Evolutionary conservation across 2,888 invertebrate species (phyloP).

Genomic region (Campopleginae sp.): DNA sequence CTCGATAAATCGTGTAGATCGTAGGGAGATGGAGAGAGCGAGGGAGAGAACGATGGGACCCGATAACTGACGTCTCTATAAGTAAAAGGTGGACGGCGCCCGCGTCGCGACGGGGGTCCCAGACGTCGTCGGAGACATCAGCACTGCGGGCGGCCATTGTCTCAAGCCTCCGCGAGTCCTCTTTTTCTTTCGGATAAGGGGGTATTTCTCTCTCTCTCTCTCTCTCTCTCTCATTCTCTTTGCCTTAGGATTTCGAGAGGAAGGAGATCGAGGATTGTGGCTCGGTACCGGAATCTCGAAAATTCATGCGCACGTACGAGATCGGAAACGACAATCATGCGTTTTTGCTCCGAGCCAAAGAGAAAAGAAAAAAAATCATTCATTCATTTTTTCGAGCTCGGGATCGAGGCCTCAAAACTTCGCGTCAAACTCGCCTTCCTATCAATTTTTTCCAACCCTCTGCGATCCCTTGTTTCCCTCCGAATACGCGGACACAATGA

Average conservation of each 20-base stretch:
- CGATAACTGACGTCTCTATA: constrained; percentile 82
- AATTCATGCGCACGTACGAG: not conserved
- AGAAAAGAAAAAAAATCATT: not conserved
- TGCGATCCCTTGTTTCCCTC: constrained; percentile 29
- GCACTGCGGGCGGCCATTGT: constrained; percentile 83
- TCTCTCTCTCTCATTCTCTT: constrained; percentile 41
- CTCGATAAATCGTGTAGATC: constrained; percentile 69
- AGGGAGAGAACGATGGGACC: constrained; percentile 75
- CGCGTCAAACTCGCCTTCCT: constrained; percentile 38
- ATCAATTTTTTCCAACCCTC: constrained; percentile 19
- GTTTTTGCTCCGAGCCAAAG: too few relatives aligned
- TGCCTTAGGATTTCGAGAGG: constrained; percentile 30
- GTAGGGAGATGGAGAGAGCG: constrained; percentile 58
- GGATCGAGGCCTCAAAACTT: constrained; percentile 9
- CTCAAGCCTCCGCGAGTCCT: constrained; percentile 76
- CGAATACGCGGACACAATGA: constrained; percentile 56
- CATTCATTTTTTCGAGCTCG: not conserved
- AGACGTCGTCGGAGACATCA: constrained; percentile 83
- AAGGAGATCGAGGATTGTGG: constrained; percentile 53
- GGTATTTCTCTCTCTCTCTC: constrained; percentile 27
- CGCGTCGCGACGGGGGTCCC: constrained; percentile 80
- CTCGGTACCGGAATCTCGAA: constrained; percentile 15
- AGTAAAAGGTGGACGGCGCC: constrained; percentile 78
- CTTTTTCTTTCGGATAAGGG: constrained; percentile 49
- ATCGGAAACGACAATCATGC: not conserved